Evolutionary conservation across 2,888 invertebrate species (phyloP), one percentile per base, ranked within the genome.

Genomic region (Atethmia centrago): DNA sequence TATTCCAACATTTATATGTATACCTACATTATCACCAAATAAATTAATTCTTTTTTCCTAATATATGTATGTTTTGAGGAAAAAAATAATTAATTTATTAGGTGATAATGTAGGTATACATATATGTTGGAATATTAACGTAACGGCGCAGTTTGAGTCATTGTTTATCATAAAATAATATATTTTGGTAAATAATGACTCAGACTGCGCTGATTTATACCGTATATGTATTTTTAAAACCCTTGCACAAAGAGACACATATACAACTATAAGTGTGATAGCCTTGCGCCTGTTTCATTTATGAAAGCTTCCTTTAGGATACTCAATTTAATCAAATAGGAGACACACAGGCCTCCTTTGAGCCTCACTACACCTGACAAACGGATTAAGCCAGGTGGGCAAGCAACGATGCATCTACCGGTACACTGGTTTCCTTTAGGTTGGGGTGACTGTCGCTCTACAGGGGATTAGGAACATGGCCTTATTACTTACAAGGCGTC

Each of bases 261-360:
- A 40, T 0, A 9, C 1, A 40, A 40, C 40, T 36, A 36, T 7
- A 5, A 40, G 0, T 9, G 40, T 40, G 9, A 59, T 9, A 3
- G 40, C 16, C 40, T 36, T 47, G 19, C 21, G 36, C 3, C 16
- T 67, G 21, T 69, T 67, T 28, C 25, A 49, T 49, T 28, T 36
- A 66, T 21, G 21, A 36, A 47, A 36, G 36, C 7, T 28, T 67
- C 58, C 36, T 36, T 12, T 21, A 59, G 3, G 28, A 21, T 19
- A 19, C 58, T 76, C 42, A 47, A 68, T 68, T 40, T 16, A 70
- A 8, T 36, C 28, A 56, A 45, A 77, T 10, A 14, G 36, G 28
- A 19, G 28, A 21, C 21, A 36, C 77, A 75, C 61, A 68, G 76
- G 56, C 25, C 14, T 42, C 69, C 42, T 77, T 70, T 77, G 78